Evolutionary conservation across 1,140 invertebrate species (phyloP).

Genomic region (Neodiprion fabricii): DNA sequence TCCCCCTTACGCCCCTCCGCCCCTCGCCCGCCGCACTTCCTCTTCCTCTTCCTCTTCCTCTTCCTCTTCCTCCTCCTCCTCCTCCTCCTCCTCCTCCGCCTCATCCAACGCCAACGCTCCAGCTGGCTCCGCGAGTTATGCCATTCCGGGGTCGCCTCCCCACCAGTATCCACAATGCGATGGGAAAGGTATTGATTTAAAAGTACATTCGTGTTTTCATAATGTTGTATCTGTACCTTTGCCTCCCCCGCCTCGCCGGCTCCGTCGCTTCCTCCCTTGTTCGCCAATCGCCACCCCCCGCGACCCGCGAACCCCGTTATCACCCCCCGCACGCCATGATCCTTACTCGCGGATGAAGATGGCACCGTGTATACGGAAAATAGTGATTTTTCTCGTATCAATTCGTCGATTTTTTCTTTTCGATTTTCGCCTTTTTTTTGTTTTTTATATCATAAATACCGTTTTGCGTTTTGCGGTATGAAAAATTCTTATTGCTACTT

Average conservation of each 20-base stretch:
- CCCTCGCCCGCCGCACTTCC: conserved; percentile 23
- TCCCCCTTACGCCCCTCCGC: conserved; percentile 8
- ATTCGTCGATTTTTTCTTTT: no score
- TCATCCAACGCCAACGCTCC: conserved; percentile 16
- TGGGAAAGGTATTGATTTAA: conserved; percentile 60
- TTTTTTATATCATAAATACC: no score
- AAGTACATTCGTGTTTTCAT: conserved; percentile 65
- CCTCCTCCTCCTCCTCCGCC: conserved; percentile 10
- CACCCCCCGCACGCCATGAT: neutral
- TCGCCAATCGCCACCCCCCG: conserved; percentile 17
- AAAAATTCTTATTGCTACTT: no score
- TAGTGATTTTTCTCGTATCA: no score
- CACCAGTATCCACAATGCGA: conserved; percentile 56
- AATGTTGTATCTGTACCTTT: conserved; percentile 60
- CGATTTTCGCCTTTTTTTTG: no score
- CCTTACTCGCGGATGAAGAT: no score
- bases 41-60: conserved; percentile 7
- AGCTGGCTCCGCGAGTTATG: neutral
- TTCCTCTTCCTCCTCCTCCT: conserved; percentile 4
- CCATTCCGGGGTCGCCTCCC: conserved; percentile 25
- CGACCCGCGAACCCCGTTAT: neutral
- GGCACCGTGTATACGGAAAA: no score
- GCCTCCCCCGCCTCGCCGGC: conserved; percentile 36
- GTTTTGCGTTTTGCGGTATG: no score
- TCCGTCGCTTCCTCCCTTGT: conserved; percentile 37